These are phyloP conservation scores for Numida meleagris DNA, from an alignment of 2,113 vertebrate genomes.

Conservation along the genomic window DNA sequence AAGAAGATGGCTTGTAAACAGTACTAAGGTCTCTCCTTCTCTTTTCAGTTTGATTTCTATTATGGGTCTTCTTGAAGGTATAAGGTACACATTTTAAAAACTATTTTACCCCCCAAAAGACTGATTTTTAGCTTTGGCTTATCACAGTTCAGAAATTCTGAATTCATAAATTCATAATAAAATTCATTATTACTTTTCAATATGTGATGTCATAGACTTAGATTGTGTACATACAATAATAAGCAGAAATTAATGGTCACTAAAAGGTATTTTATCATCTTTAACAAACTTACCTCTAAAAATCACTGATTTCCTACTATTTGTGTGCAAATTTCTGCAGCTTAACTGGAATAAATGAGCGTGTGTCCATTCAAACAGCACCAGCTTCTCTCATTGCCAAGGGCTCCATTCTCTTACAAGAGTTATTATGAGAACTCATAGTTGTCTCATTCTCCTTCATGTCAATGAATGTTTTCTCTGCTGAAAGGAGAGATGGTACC, in stretches of 20 bases:
- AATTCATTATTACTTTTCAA: neutral
- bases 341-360: neutral
- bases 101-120: accelerated
- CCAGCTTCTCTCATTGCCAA: neutral
- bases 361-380: neutral
- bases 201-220: neutral
- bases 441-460: neutral
- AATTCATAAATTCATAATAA: neutral
- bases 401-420: neutral
- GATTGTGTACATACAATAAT: neutral
- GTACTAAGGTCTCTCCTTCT: neutral
- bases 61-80: neutral
- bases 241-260: neutral
- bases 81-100: neutral
- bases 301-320: neutral
- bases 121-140: neutral
- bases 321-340: neutral
- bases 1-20: neutral
- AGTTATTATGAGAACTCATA: neutral
- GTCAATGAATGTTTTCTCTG: neutral
- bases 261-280: neutral
- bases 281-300: neutral
- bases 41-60: neutral
- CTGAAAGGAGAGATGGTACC: neutral
- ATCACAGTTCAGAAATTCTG: neutral